phyloP scores from a whole-genome alignment of 2,888 invertebrate species.

The Drosophila kambysellisi region DNA sequence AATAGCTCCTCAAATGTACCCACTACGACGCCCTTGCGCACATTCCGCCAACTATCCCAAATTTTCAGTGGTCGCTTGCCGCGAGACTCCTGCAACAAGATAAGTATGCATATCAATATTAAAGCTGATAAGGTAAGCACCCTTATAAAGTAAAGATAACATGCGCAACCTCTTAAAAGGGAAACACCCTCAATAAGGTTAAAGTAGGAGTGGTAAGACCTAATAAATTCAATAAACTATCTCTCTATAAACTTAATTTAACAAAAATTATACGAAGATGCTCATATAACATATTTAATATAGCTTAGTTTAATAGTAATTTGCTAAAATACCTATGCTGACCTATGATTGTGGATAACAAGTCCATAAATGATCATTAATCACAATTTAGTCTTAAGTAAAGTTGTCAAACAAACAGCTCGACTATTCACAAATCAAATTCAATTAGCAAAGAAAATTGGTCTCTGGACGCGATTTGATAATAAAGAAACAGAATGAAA shows the following conservation, averaged over 20 bases:
- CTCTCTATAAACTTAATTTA: neutral
- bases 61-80: slow-evolving; percentile 98
- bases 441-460: slow-evolving; percentile 1
- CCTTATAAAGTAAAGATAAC: too few species aligned
- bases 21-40: slow-evolving; percentile 96
- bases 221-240: neutral
- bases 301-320: neutral
- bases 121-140: neutral
- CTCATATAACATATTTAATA: neutral
- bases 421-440: slow-evolving; percentile 1
- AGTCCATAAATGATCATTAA: slow-evolving; percentile 11
- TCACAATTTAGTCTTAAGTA: neutral
- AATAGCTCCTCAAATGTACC: slow-evolving; percentile 95
- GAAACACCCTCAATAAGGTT: neutral
- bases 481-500: neutral
- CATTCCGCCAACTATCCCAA: slow-evolving; percentile 97
- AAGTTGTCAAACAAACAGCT: slow-evolving; percentile 9
- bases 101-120: neutral
- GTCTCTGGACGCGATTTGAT: neutral
- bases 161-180: neutral
- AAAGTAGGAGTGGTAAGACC: neutral
- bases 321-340: neutral
- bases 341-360: neutral
- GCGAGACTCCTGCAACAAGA: slow-evolving; percentile 92
- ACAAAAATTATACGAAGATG: neutral